Base-by-base conservation (phyloP, 1,140 invertebrate genomes). In the Mylabris phalerata region DNA sequence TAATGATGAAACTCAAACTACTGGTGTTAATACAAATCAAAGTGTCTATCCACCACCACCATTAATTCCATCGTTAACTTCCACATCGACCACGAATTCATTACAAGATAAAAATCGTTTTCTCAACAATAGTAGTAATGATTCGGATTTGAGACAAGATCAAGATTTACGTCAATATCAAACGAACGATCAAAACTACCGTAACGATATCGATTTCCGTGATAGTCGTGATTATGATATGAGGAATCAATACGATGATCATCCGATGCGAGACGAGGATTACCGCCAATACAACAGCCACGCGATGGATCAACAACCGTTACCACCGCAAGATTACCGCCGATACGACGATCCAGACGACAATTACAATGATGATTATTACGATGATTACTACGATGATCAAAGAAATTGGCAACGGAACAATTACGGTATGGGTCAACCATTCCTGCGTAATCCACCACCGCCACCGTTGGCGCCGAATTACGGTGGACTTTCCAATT, bases 1-100 rank as follows among this genome's bases (percentile, higher is more conserved):
- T 3, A 77, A 78, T 32, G 72, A 75, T 0, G 46, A 57, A 10
- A 43, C 40, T 62, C 64, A 42, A 61, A 59, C 32, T 58, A 67
- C 43, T 11, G 41, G 56, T 59, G 60, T 44, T 60, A 24, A 60
- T 52, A 48, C 47, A 38, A 49, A 27, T 27, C 46, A 24, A 9
- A 38, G 44, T 6, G 47, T 38, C 26, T 25, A 39, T 26, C 46
- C 38, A 25, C 9, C 10, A 38, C 43, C 43, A 25, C 41, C 41
- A 11, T 27, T 27, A 32, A 9, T 11, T 42, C 47, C 19, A 13
- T 5, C 24, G 7, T 11, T 26, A 3, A 42, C 42, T 4, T 9
- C 9, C 10, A 24, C 25, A 46, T 10, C 9, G 42, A 27, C 25
- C 24, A 4, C 24, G 11, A 4, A 32, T 26, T 9, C 32, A 11